Evolutionary conservation across 2,888 invertebrate genomes (phyloP).

Genomic region (Trichogramma dendrolimi): DNA sequence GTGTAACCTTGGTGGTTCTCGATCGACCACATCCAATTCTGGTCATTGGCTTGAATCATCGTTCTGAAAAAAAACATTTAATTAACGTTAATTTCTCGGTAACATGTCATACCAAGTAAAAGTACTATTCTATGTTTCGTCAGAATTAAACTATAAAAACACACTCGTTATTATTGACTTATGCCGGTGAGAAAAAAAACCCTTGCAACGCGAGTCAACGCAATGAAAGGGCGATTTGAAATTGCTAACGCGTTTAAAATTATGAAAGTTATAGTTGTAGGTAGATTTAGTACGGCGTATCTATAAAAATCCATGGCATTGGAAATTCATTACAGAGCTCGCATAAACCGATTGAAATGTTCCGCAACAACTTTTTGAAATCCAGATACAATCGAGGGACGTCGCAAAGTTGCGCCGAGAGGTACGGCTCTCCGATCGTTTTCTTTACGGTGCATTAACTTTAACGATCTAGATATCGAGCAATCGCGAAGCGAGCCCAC

Average conservation of each 20-base stretch:
- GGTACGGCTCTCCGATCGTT: slow-evolving; percentile 32
- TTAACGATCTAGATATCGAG: slow-evolving; percentile 39
- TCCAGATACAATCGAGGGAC: slow-evolving; percentile 26
- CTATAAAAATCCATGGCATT: slow-evolving; percentile 22
- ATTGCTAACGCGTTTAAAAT: neutral
- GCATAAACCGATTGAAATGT: slow-evolving; percentile 23
- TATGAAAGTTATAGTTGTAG: neutral
- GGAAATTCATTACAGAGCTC: slow-evolving; percentile 26
- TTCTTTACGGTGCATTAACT: slow-evolving; percentile 39
- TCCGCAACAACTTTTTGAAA: slow-evolving; percentile 29
- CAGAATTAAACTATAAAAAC: no score
- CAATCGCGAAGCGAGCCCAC: slow-evolving; percentile 28
- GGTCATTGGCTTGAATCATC: no score
- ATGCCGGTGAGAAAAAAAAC: no score
- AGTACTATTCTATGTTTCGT: no score
- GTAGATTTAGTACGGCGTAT: neutral
- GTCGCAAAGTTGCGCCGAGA: neutral
- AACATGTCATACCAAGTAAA: no score
- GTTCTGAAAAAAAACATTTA: no score
- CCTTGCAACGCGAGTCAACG: no score
- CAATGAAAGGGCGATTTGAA: no score
- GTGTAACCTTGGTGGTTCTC: no score
- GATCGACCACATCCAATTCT: no score
- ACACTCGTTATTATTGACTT: no score
- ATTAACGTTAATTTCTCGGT: no score